phyloP scores from a whole-genome alignment of 1,140 invertebrate species.

The Cotesia glomerata region DNA sequence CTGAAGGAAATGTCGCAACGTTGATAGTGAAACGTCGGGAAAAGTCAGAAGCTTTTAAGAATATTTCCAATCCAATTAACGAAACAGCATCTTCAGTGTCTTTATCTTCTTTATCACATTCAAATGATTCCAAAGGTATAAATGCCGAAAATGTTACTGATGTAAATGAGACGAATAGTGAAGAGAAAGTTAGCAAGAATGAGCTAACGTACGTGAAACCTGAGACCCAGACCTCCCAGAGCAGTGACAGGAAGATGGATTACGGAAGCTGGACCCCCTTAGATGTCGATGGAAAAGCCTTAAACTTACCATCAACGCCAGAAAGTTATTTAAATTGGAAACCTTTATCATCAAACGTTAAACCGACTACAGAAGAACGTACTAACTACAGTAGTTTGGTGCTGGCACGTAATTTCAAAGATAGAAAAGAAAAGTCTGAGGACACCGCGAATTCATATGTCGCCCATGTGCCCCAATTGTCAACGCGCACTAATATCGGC shows the following conservation, averaged over 20 bases:
- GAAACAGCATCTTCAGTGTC: neutral
- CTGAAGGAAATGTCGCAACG: constrained; percentile 75
- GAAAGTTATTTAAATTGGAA: constrained; percentile 49
- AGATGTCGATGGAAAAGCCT: constrained; percentile 32
- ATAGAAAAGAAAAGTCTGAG: constrained; percentile 34
- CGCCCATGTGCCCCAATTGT: constrained; percentile 44
- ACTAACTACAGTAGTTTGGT: constrained; percentile 25
- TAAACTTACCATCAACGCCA: constrained; percentile 24
- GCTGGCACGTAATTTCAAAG: constrained; percentile 36
- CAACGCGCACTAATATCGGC: constrained; percentile 54
- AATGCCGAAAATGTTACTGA: constrained; percentile 13
- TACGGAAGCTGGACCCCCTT: constrained; percentile 50
- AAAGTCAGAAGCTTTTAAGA: constrained; percentile 32
- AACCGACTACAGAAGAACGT: neutral
- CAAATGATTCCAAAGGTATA: neutral
- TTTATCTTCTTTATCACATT: neutral
- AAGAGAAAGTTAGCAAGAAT: constrained; percentile 16
- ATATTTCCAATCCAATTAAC: neutral
- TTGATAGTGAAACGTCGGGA: constrained; percentile 79
- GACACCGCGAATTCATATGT: constrained; percentile 39
- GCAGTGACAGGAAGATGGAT: constrained; percentile 36
- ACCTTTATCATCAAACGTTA: constrained; percentile 29
- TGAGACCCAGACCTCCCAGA: neutral
- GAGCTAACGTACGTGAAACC: constrained; percentile 18
- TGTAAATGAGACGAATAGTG: constrained; percentile 16